phyloP scores from a whole-genome alignment of 2,797 vertebrate genomes.

The Falco biarmicus region DNA sequence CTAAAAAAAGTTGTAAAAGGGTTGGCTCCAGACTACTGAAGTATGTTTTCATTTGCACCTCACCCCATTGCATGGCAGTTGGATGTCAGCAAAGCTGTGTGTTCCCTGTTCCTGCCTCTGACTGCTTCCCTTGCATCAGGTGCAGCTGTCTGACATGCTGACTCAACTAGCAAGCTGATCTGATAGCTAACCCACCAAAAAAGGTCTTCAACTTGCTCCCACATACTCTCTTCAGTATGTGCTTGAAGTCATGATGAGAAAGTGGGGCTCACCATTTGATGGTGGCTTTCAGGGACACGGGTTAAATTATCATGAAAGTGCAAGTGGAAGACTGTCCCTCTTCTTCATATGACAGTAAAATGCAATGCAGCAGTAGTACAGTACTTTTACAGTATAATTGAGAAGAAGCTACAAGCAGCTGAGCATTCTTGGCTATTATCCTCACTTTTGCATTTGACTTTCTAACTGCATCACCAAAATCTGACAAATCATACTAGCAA shows the following conservation, averaged over 20 bases:
- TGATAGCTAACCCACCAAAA: background rate
- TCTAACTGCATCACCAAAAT: background rate
- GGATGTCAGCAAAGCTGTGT: background rate
- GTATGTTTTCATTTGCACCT: background rate
- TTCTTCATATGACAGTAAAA: background rate
- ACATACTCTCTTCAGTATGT: background rate
- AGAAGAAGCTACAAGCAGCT: background rate
- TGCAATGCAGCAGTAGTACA: too few relatives aligned
- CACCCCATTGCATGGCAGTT: background rate
- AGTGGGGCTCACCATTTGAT: background rate
- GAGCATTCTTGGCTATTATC: background rate
- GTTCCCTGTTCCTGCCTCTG: background rate
- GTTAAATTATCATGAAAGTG: background rate
- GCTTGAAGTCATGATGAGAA: background rate
- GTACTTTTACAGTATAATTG: background rate
- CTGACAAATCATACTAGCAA: background rate
- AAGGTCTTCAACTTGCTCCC: background rate
- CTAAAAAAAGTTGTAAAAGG: background rate
- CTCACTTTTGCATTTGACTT: background rate
- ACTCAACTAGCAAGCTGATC: background rate
- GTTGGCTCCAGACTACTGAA: background rate
- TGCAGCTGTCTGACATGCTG: background rate
- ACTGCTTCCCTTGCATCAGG: background rate
- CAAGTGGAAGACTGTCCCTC: background rate
- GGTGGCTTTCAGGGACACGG: background rate